Percentiles rank a stretch among this genome's conserved stretches.
These are phyloP conservation scores for Casuarius casuarius DNA, from an alignment of 2,113 vertebrate genomes.

Conservation along the genomic window DNA sequence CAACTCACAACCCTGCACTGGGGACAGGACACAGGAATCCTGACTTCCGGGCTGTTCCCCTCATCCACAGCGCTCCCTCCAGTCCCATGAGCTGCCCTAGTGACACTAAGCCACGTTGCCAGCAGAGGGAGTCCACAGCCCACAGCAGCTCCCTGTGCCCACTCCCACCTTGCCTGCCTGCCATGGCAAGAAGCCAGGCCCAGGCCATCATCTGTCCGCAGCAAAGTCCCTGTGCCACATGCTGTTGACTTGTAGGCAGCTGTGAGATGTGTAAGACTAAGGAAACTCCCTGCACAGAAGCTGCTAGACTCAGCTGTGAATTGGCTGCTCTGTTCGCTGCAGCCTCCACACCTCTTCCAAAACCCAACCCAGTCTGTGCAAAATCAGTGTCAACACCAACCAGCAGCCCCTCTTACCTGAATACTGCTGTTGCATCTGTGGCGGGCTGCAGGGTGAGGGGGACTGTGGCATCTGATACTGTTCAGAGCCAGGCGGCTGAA, in stretches of 20 bases:
- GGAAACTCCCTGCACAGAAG: not conserved
- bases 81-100: not conserved
- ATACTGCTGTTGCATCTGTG: conserved; percentile 98
- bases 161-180: not conserved
- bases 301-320: not conserved
- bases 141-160: not conserved
- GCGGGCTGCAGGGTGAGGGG: conserved; percentile 93
- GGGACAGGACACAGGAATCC: not conserved
- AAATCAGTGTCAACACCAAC: not conserved
- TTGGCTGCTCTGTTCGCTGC: not conserved
- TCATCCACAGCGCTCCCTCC: rapidly evolving
- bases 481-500: conserved; percentile 93
- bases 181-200: rapidly evolving
- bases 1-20: not conserved
- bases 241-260: not conserved
- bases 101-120: not conserved
- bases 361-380: not conserved
- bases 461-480: conserved; percentile 97
- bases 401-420: conserved; percentile 80
- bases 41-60: not conserved
- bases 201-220: not conserved
- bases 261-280: rapidly evolving
- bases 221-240: not conserved
- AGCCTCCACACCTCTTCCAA: not conserved
- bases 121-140: not conserved